Conservation (phyloP, 2,797 vertebrate species). For the Tragopan temminckii region DNA sequence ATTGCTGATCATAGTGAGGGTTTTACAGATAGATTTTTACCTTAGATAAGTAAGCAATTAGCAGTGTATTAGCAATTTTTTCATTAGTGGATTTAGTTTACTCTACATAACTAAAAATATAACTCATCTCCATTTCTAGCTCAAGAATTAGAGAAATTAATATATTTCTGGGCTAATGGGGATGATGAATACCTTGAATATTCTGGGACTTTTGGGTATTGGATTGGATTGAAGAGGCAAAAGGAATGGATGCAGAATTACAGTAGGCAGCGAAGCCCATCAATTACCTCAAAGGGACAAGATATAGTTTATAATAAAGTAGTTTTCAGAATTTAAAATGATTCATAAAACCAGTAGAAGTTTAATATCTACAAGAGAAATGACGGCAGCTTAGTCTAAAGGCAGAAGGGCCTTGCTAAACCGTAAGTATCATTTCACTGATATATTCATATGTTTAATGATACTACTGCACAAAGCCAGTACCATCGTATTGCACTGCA, state of each 20-base stretch:
- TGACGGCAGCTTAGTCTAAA: neutral
- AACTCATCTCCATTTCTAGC: neutral
- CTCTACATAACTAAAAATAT: neutral
- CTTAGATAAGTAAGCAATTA: neutral
- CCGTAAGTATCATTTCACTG: conserved; percentile 31
- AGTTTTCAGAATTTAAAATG: conserved; percentile 19
- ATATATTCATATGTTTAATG: conserved; percentile 9
- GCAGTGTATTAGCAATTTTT: neutral
- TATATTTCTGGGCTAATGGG: neutral
- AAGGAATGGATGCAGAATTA: neutral
- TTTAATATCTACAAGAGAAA: neutral
- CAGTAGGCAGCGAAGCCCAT: neutral
- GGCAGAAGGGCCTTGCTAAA: neutral
- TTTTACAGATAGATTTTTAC: neutral
- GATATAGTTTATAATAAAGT: conserved; percentile 11
- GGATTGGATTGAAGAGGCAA: neutral
- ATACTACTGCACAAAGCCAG: conserved; percentile 51
- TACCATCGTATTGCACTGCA: conserved; percentile 48
- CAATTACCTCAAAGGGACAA: conserved; percentile 7
- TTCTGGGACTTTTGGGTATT: neutral
- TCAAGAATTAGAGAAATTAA: neutral
- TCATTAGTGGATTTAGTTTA: neutral
- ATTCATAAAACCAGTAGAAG: neutral
- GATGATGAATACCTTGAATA: neutral
- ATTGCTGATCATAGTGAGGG: neutral